Base-by-base conservation (phyloP, 2,888 invertebrate genomes). In the Lucinisca nassula region DNA sequence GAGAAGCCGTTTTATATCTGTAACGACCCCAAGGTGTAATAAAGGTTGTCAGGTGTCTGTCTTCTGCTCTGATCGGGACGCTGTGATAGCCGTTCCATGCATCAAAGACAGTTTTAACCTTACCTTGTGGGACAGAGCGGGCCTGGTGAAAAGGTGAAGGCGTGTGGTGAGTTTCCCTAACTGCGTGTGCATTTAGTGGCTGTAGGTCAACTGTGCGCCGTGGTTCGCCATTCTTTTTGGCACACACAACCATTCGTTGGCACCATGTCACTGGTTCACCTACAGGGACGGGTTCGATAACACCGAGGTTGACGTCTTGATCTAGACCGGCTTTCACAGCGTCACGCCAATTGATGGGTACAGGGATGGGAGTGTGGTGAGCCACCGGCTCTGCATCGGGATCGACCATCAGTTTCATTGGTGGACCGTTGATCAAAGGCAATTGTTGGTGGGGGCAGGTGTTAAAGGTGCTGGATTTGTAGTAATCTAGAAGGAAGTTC, bases 401-500 rank as follows among this genome's bases (percentile, higher is more conserved):
- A 61, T 94, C 91, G 0, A 92, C 79, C 91, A 93, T 90, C 6
- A 94, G 82, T 27, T 76, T 55, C 72, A 93, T 82, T 0, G 90
- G 91, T 27, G 92, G 92, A 12, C 90, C 85, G 3, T 61, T 70
- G 91, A 93, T 93, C 27, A 84, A 32, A 27, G 92, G 92, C 14
- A 86, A 37, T 1, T 81, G 84, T 45, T 94, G 93, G 67, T 93
- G 93, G n/a, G 90, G 87, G 79, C 92, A 94, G 0, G 85, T 89
- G 87, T 94, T 94, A 79, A 94, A 94, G 0, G 92, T 91, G 83
- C 93, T 93, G 14, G 91, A 87, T 30, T 73, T 85, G 79, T 92
- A 94, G 61, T 85, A 75, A 10, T 93, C 82, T 0, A 93, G 76
- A 0, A 92, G 88, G 75, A 70, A 93, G 3, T 83, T 40, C 61